Evolutionary conservation across 2,888 invertebrate genomes (phyloP).

Genomic region (Pristionchus entomophagus): DNA sequence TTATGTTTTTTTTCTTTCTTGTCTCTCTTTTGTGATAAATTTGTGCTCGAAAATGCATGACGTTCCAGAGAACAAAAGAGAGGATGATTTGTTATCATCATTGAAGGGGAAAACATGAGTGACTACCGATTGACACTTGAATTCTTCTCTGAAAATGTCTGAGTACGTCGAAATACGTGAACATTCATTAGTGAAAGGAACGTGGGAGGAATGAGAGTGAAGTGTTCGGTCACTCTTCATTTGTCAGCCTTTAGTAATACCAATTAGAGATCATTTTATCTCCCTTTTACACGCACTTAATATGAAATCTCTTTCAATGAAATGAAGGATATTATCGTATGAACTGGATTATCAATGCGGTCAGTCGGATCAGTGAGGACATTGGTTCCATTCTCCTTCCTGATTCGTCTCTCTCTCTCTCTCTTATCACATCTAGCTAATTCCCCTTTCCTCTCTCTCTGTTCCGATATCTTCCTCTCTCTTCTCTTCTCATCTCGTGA

Average conservation of each 20-base stretch:
- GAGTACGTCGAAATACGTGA: no score
- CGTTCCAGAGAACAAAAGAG: neutral
- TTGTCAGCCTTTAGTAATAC: no score
- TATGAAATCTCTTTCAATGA: neutral
- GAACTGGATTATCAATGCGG: no score
- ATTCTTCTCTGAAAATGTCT: neutral
- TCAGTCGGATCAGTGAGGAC: neutral
- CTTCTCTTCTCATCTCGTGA: constrained; percentile 49
- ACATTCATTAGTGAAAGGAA: no score
- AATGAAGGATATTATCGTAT: neutral
- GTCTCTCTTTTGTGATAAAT: neutral
- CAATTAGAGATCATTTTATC: neutral
- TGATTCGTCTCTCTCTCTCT: neutral
- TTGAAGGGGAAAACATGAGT: neutral
- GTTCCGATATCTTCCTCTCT: constrained; percentile 51
- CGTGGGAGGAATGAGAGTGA: no score
- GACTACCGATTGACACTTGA: neutral
- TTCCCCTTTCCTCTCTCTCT: constrained; percentile 48
- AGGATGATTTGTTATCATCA: neutral
- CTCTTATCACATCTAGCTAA: constrained; percentile 13
- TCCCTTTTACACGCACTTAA: neutral
- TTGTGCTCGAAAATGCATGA: neutral
- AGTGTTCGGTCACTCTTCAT: no score
- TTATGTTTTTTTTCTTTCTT: neutral
- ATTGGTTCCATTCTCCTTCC: constrained; percentile 6